Percentiles rank a stretch among this genome's conserved stretches.
These are phyloP conservation scores for Dynastes tityus DNA, from an alignment of 2,888 invertebrate genomes.

Conservation along the genomic window DNA sequence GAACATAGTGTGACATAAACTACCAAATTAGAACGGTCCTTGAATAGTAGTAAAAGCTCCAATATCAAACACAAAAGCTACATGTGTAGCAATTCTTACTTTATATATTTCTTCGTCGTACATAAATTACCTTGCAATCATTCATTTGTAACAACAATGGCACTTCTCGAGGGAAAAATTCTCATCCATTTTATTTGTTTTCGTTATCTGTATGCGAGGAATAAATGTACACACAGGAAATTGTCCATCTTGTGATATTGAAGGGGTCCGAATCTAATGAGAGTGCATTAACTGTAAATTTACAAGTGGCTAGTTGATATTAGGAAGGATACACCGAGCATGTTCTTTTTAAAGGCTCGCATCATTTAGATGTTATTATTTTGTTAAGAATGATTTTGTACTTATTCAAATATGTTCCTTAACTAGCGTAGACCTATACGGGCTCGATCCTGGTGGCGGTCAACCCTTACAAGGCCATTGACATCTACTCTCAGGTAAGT, in stretches of 20 bases:
- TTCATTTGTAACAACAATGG: background rate
- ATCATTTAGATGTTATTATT: constrained; percentile 31
- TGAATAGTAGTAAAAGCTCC: too few relatives aligned
- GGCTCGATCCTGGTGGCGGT: constrained; percentile 94
- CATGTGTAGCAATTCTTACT: background rate
- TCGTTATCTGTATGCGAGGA: constrained; percentile 5
- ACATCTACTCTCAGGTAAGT: constrained; percentile 91
- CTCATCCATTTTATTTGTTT: constrained; percentile 8
- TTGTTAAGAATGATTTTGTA: constrained; percentile 32
- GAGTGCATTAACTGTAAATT: constrained; percentile 34
- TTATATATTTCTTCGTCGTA: background rate
- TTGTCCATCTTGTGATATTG: constrained; percentile 36
- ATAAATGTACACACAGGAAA: constrained; percentile 28
- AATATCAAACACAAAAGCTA: too few relatives aligned
- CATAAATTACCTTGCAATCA: background rate
- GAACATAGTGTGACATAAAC: too few relatives aligned
- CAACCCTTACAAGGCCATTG: constrained; percentile 94
- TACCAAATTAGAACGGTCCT: too few relatives aligned
- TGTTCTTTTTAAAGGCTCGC: constrained; percentile 13
- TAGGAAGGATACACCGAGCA: constrained; percentile 18
- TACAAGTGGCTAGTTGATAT: background rate
- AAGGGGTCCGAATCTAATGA: constrained; percentile 16
- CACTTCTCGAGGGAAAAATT: background rate
- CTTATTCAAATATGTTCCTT: constrained; percentile 70
- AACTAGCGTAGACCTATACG: constrained; percentile 87